Evolutionary conservation across 2,888 invertebrate species (phyloP), one percentile per base, ranked within the genome.

Genomic region (Arrhopalites spinosus): DNA sequence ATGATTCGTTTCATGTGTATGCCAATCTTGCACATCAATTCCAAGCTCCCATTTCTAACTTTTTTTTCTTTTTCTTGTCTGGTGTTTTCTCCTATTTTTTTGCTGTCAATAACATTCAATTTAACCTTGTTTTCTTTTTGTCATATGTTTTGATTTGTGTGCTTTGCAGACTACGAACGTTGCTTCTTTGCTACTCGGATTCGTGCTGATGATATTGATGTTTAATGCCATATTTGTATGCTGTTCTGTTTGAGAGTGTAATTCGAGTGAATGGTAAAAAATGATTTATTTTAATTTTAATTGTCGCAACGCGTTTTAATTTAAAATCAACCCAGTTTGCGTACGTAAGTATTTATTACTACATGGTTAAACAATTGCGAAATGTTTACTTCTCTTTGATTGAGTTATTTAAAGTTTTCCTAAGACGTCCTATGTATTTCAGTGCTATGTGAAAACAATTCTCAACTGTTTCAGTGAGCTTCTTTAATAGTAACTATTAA

Each of bases 181-280:
- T 82, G 74, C 78, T 82, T 63, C 78, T 82, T 77, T 82, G 82
- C 78, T 82, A 82, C 50, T 56, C 76, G 47, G 76, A 99, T 84
- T 99, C 50, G 8, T 50, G 53, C 29, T 69, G 30, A 69, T 29
- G 30, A 17, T 61, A 17, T 27, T 27, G 61, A 27, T 61, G 53
- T 17, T 5, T 53, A 20, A 8, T 64, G n/a, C 30, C 29, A n/a
- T 29, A 11, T 64, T 29, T 64, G 64, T 64, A 17, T 64, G 64
- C 29, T 36, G 45, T 66, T n/a, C 20, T 64, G 30, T 30, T 53
- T 59, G 59, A 25, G 53, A n/a, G 59, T 25, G 17, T 43, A 20
- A 17, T 64, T 64, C 30, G 15, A 64, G 30, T 36, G 43, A 66
- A 11, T 66, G 66, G 25, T 27, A 59, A 59, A 50, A n/a, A 5